These are phyloP conservation scores for Brenthis hecate DNA, from an alignment of 2,888 invertebrate genomes.

Conservation along the genomic window DNA sequence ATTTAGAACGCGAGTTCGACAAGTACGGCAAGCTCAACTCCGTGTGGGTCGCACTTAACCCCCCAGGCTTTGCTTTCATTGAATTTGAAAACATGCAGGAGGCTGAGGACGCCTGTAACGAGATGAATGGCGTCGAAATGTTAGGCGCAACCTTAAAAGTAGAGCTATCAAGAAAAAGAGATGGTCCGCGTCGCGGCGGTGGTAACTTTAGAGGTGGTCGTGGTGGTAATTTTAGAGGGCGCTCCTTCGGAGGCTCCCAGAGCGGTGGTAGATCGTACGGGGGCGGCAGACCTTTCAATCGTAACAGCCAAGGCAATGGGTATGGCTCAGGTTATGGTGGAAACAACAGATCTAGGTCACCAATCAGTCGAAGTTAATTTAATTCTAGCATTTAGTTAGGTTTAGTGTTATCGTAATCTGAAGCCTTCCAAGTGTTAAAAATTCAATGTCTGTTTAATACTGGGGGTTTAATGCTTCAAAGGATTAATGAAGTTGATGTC, in stretches of 20 bases:
- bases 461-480: conserved; percentile 77
- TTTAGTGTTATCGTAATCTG: conserved; percentile 82
- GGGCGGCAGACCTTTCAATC: conserved; percentile 62
- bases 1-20: conserved; percentile 94
- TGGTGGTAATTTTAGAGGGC: conserved; percentile 75
- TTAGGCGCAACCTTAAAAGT: conserved; percentile 93
- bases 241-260: conserved; percentile 70
- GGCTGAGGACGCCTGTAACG: conserved; percentile 94
- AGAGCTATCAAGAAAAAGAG: conserved; percentile 92
- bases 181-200: conserved; percentile 86
- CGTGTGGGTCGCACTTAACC: conserved; percentile 96
- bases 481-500: conserved; percentile 62
- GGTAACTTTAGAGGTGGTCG: conserved; percentile 82
- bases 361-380: conserved; percentile 75
- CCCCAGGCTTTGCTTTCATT: conserved; percentile 96
- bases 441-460: conserved; percentile 73
- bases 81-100: conserved; percentile 94
- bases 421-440: conserved; percentile 80
- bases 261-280: conserved; percentile 53
- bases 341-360: conserved; percentile 80
- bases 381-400: conserved; percentile 76
- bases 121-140: conserved; percentile 93
- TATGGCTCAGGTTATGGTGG: conserved; percentile 72
- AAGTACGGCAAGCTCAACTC: conserved; percentile 96
- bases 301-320: conserved; percentile 76